phyloP scores from a whole-genome alignment of 1,140 invertebrate species.

The Philotrypesis tridentata region DNA sequence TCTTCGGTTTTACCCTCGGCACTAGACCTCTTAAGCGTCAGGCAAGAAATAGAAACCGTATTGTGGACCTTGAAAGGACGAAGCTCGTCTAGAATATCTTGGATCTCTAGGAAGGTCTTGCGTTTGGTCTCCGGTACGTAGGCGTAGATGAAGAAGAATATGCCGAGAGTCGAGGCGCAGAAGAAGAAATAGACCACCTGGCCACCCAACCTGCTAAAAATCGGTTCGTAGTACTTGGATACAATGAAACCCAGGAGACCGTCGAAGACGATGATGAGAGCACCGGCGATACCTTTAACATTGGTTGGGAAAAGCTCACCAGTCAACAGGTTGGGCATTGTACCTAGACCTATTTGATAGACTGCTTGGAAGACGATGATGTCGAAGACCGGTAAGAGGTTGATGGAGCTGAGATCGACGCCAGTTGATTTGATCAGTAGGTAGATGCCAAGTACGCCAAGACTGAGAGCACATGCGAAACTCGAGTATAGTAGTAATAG shows the following conservation, averaged over 20 bases:
- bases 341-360: constrained; percentile 84
- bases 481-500: constrained; percentile 80
- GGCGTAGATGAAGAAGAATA: constrained; percentile 65
- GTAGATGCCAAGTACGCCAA: constrained; percentile 77
- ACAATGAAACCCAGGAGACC: constrained; percentile 85
- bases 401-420: constrained; percentile 63
- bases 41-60: neutral
- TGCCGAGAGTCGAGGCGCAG: constrained; percentile 75
- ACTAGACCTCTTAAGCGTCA: neutral
- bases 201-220: constrained; percentile 77
- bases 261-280: constrained; percentile 78
- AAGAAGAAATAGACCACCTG: constrained; percentile 86
- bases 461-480: constrained; percentile 74
- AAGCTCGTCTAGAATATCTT: constrained; percentile 58
- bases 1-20: constrained; percentile 3
- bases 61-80: neutral
- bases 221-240: constrained; percentile 83
- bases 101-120: constrained; percentile 70
- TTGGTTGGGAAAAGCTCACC: constrained; percentile 86
- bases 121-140: constrained; percentile 72
- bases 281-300: constrained; percentile 82
- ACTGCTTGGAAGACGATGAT: constrained; percentile 82
- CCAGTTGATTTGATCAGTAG: constrained; percentile 71
- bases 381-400: constrained; percentile 79
- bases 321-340: constrained; percentile 83